Percentiles rank a stretch among this genome's conserved stretches.
Evolutionary conservation across 2,888 invertebrate genomes (phyloP).

Genomic region (Drosophila siamana): DNA sequence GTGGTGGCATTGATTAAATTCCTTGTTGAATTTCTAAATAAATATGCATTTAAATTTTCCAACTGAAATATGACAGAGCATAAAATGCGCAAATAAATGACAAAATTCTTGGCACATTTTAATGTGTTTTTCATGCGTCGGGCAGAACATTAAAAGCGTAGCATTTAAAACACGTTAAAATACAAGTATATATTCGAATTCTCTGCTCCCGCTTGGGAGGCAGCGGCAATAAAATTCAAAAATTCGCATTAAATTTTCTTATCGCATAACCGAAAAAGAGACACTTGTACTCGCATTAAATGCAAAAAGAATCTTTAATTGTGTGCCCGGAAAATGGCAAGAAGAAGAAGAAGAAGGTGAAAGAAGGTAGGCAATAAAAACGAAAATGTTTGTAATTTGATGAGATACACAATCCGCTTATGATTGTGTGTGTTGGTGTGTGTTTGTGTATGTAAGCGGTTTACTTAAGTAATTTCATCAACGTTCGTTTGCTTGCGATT

Average conservation of each 20-base stretch:
- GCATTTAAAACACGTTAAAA: conserved; percentile 17
- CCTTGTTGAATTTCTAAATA: conserved; percentile 20
- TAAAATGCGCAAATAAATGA: neutral
- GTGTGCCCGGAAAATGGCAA: neutral
- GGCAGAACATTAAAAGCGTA: conserved; percentile 4
- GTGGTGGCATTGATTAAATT: conserved; percentile 19
- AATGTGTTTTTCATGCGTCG: neutral
- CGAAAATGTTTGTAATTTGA: conserved; percentile 11
- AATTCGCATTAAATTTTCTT: conserved; percentile 15
- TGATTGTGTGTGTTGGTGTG: neutral
- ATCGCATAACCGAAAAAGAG: neutral
- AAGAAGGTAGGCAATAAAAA: neutral
- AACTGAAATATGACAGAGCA: neutral
- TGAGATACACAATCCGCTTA: conserved; percentile 30
- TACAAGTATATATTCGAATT: neutral
- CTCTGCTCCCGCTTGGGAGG: neutral
- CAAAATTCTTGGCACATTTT: conserved; percentile 2
- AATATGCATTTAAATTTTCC: conserved; percentile 6
- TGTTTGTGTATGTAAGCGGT: conserved; percentile 24
- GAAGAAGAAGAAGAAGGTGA: no score
- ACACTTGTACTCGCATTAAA: conserved; percentile 6
- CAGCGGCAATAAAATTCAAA: conserved; percentile 12
- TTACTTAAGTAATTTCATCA: conserved; percentile 25
- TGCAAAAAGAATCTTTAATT: conserved; percentile 14
- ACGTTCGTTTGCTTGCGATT: conserved; percentile 10